A percentile compares a stretch with the other conserved stretches of the same genome.
These are phyloP conservation scores for Neotoxoptera formosana DNA, from an alignment of 1,140 invertebrate genomes.

Conservation along the genomic window DNA sequence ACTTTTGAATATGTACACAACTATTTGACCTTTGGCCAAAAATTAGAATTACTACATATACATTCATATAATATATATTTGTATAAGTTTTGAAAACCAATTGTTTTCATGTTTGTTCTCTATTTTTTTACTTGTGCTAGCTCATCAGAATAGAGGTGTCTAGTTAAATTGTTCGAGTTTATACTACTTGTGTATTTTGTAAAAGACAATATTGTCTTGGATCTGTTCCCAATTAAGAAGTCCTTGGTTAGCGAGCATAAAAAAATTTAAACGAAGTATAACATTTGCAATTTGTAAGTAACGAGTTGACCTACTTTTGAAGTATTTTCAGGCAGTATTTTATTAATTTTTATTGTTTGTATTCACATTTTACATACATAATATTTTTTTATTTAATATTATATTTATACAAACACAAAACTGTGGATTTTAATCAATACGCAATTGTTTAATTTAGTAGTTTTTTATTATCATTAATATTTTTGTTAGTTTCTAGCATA, in stretches of 20 bases:
- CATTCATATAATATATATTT: slow-evolving; percentile 6
- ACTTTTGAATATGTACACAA: too few relatives aligned
- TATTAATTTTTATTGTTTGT: background rate
- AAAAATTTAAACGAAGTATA: background rate
- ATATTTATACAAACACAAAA: background rate
- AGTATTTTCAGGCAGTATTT: background rate
- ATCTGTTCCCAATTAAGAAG: background rate
- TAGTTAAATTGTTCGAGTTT: background rate
- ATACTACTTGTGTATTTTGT: slow-evolving; percentile 15
- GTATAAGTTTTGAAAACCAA: background rate
- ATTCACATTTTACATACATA: background rate
- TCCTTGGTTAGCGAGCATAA: too few relatives aligned
- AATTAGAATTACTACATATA: background rate
- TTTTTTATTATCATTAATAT: too few relatives aligned
- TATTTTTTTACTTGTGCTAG: background rate
- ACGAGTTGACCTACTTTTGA: background rate
- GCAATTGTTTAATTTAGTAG: background rate
- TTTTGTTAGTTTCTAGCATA: too few relatives aligned
- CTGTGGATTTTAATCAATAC: background rate
- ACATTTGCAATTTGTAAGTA: background rate
- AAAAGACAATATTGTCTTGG: slow-evolving; percentile 1
- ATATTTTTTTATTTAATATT: background rate
- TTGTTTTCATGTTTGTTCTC: slow-evolving; percentile 1
- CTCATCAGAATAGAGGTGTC: background rate
- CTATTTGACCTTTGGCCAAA: slow-evolving; percentile 18